phyloP scores from a whole-genome alignment of 1,140 invertebrate species.

The Bombus ignitus region DNA sequence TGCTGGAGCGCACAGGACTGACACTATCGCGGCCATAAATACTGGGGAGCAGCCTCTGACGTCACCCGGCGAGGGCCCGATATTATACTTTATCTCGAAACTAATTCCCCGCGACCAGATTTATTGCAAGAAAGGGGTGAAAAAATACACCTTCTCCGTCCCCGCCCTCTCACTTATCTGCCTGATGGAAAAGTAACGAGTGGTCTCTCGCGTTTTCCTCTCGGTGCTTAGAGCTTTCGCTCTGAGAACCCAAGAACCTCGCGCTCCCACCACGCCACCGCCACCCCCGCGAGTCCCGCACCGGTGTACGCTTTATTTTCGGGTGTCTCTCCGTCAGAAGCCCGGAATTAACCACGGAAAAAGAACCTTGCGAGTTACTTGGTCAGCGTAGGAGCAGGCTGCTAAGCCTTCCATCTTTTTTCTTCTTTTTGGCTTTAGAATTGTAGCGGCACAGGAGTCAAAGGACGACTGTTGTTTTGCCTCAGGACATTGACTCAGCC shows the following conservation, averaged over 20 bases:
- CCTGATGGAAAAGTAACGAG: slow-evolving; percentile 70
- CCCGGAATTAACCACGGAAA: no score
- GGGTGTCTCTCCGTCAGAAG: no score
- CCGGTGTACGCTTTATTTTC: no score
- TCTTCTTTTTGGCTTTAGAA: no score
- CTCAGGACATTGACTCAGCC: no score
- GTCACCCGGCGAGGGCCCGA: slow-evolving; percentile 76
- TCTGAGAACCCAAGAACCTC: not conserved
- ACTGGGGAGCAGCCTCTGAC: slow-evolving; percentile 77
- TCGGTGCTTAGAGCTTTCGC: no score
- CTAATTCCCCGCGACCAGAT: slow-evolving; percentile 79
- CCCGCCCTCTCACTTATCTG: slow-evolving; percentile 67
- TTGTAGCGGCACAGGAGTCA: no score
- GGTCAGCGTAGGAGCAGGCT: no score
- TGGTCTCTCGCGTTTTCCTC: not conserved
- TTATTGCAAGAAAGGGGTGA: slow-evolving; percentile 78
- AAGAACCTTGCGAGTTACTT: no score
- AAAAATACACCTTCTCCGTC: slow-evolving; percentile 70
- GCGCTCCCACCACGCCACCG: not conserved
- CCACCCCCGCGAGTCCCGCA: no score
- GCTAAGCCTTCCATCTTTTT: no score
- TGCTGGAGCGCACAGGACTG: slow-evolving; percentile 73
- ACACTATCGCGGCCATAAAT: slow-evolving; percentile 78
- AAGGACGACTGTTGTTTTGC: no score
- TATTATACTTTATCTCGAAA: slow-evolving; percentile 80